Evolutionary conservation across 2,888 invertebrate genomes (phyloP).

Genomic region (Lutraria lutraria): DNA sequence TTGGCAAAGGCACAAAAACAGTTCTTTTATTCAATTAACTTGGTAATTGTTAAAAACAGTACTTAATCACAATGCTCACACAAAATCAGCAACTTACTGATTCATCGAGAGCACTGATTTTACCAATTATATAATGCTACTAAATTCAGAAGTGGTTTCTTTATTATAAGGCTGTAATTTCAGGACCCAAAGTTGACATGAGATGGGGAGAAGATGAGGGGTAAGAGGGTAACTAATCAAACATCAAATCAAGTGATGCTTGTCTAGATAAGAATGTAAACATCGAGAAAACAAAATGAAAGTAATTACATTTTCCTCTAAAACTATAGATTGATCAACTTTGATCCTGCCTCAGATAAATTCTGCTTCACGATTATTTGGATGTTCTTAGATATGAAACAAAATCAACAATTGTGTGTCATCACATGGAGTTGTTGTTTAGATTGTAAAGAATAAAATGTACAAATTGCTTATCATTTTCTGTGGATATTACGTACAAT

Average conservation of each 20-base stretch:
- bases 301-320: constrained; percentile 6
- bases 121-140: too few species aligned
- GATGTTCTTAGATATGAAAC: not conserved
- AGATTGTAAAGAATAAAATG: not conserved
- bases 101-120: too few species aligned
- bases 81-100: too few species aligned
- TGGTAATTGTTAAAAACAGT: too few species aligned
- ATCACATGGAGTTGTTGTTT: not conserved
- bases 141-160: too few species aligned
- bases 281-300: not conserved
- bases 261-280: constrained; percentile 11
- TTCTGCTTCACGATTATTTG: not conserved
- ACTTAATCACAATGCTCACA: too few species aligned
- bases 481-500: not conserved
- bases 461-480: not conserved
- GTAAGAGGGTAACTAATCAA: not conserved
- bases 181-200: not conserved
- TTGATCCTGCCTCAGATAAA: not conserved
- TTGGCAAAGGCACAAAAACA: too few species aligned
- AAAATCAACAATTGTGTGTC: not conserved
- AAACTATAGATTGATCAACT: not conserved
- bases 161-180: not conserved
- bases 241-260: not conserved
- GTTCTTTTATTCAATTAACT: too few species aligned
- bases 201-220: too few species aligned